Evolutionary conservation across 2,797 vertebrate genomes (phyloP).

Genomic region (Amblyraja radiata): DNA sequence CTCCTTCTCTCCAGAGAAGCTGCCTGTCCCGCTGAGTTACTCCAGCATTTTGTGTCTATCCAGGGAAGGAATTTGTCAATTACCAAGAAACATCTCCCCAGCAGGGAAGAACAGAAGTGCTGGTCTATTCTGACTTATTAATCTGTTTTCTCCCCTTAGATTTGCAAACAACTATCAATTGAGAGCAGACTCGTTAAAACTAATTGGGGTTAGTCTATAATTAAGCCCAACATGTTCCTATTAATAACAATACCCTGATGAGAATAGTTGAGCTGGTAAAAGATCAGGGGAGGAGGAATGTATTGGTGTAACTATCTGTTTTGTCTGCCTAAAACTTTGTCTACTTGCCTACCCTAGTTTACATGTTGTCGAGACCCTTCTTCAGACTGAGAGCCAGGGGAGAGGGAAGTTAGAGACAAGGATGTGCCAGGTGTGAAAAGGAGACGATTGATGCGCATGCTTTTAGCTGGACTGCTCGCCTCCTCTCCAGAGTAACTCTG

Average conservation of each 20-base stretch:
- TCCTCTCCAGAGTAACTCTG: too few species aligned
- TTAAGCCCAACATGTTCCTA: background rate
- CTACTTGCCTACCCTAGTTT: background rate
- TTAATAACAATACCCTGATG: background rate
- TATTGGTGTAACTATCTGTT: background rate
- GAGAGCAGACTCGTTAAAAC: background rate
- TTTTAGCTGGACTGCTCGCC: too few species aligned
- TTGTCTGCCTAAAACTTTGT: background rate
- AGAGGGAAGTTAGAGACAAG: too few species aligned
- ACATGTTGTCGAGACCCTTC: background rate
- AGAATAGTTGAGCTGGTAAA: background rate
- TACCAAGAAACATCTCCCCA: background rate
- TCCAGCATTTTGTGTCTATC: too few species aligned
- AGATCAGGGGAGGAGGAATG: background rate
- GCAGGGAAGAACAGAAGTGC: background rate
- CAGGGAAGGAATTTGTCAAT: background rate
- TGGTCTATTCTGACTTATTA: background rate
- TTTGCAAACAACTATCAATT: background rate
- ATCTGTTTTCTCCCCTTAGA: background rate
- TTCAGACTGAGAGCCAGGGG: too few species aligned
- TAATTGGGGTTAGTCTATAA: background rate
- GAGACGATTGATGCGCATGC: too few species aligned
- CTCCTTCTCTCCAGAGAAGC: too few species aligned
- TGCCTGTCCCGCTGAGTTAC: too few species aligned
- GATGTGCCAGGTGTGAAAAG: too few species aligned